Evolutionary conservation across 2,113 vertebrate genomes (phyloP).

Genomic region (Nestor notabilis): DNA sequence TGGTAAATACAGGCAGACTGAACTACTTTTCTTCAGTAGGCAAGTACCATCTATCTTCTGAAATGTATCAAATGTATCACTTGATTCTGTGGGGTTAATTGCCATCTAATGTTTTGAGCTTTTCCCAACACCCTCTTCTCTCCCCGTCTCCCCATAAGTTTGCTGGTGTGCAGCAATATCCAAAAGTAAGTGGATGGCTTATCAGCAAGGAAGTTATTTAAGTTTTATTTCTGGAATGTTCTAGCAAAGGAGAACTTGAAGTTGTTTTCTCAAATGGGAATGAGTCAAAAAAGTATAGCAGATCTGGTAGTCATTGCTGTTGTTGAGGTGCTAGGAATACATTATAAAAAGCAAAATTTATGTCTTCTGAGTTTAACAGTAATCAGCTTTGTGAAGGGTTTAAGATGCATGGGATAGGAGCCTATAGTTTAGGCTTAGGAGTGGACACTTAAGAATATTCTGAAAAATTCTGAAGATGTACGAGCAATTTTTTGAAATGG

Average conservation of each 20-base stretch:
- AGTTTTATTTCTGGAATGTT: not conserved
- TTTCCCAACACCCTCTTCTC: not conserved
- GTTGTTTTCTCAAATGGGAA: not conserved
- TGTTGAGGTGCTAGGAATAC: not conserved
- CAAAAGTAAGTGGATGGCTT: not conserved
- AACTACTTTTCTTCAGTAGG: not conserved
- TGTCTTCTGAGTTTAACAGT: not conserved
- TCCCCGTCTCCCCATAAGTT: accelerated
- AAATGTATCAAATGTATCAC: not conserved
- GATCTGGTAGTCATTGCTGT: not conserved
- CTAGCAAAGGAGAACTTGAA: not conserved
- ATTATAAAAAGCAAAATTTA: not conserved
- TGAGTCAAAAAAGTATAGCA: not conserved
- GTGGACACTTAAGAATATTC: not conserved
- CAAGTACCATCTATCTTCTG: not conserved
- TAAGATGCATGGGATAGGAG: not conserved
- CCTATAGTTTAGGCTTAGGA: not conserved
- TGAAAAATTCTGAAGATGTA: not conserved
- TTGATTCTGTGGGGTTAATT: not conserved
- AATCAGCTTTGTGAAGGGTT: not conserved
- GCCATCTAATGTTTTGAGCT: not conserved
- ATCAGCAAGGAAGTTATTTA: not conserved
- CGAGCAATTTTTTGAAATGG: not conserved
- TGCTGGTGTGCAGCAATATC: not conserved
- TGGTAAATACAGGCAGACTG: not conserved